phyloP scores from a whole-genome alignment of 2,888 invertebrate genomes.

The Brenthis daphne region DNA sequence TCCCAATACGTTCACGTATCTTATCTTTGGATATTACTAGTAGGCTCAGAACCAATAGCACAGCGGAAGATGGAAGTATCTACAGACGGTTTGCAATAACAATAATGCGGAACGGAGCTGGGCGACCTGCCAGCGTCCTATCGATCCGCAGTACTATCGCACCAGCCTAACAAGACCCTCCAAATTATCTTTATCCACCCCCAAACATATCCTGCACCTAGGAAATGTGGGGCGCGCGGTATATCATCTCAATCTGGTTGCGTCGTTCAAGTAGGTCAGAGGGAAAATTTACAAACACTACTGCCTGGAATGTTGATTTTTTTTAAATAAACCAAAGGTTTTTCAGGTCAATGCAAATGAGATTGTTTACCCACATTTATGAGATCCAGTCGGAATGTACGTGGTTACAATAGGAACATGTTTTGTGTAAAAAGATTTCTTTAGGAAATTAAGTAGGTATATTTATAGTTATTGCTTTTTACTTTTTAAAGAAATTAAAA shows the following conservation, averaged over 20 bases:
- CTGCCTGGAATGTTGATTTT: constrained; percentile 66
- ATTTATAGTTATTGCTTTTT: neutral
- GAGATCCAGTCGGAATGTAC: constrained; percentile 45
- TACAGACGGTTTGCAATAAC: constrained; percentile 74
- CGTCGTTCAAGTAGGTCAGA: constrained; percentile 79
- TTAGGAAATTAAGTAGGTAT: neutral
- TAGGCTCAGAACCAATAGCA: constrained; percentile 69
- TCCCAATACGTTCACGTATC: constrained; percentile 56
- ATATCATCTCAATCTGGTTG: constrained; percentile 60
- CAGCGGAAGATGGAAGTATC: constrained; percentile 66
- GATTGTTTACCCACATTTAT: constrained; percentile 60
- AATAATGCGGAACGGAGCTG: constrained; percentile 79
- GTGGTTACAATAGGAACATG: constrained; percentile 6
- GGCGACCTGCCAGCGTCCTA: constrained; percentile 80
- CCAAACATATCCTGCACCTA: constrained; percentile 50
- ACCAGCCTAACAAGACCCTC: constrained; percentile 64
- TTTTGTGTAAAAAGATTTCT: constrained; percentile 11
- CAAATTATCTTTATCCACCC: constrained; percentile 61
- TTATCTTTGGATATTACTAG: constrained; percentile 65
- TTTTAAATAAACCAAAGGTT: constrained; percentile 68
- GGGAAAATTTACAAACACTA: constrained; percentile 81
- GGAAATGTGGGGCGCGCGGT: constrained; percentile 52
- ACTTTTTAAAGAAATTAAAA: neutral
- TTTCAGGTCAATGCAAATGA: constrained; percentile 76
- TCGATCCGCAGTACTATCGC: constrained; percentile 66